Evolutionary conservation across 2,797 vertebrate genomes (phyloP), one percentile per base, ranked within the genome.

Genomic region (Petrocephalus sullivani): DNA sequence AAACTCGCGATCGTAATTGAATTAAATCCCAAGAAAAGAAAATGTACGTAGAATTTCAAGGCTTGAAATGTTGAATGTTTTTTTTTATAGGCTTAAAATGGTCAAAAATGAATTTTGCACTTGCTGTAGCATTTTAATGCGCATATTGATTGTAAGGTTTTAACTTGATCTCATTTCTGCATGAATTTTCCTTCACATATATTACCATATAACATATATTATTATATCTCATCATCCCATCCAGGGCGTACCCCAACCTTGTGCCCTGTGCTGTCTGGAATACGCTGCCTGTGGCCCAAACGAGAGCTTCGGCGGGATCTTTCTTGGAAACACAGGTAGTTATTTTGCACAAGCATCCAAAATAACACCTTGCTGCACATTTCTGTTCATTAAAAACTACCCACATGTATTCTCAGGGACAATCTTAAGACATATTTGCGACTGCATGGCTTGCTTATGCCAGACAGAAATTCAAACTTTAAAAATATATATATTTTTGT

Each of bases 381-480:
- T 64, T 61, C 60, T 23, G 21, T 23, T 71, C 3, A 71, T 71
- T 14, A 37, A 33, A 33, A 37, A 71, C 23, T 16, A 37, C 33
- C 64, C 33, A 37, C 64, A 37, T 71, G 33, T 71, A 37, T 37
- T 71, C 37, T 71, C 64, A 71, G 12, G 64, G 3, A 37, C 14
- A 71, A 71, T 16, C 3, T 71, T 37, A 37, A 71, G 33, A 16
- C 64, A 14, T 71, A 37, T 37, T 14, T 9, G 60, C 14, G 64
- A 37, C 64, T 67, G 61, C 53, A 67, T 67, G 23, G 14, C 64
- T 71, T 16, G 64, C 28, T 71, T 71, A 14, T 16, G 33, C 33
- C 23, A 16, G 67, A 37, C 33, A 71, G 67, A 37, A 71, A 71
- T 28, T 90, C 87, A 90, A 92, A 90, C 90, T 86, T 91, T 49